These are phyloP conservation scores for Saccostrea glomerata DNA, from an alignment of 1,140 invertebrate species.

Conservation along the genomic window DNA sequence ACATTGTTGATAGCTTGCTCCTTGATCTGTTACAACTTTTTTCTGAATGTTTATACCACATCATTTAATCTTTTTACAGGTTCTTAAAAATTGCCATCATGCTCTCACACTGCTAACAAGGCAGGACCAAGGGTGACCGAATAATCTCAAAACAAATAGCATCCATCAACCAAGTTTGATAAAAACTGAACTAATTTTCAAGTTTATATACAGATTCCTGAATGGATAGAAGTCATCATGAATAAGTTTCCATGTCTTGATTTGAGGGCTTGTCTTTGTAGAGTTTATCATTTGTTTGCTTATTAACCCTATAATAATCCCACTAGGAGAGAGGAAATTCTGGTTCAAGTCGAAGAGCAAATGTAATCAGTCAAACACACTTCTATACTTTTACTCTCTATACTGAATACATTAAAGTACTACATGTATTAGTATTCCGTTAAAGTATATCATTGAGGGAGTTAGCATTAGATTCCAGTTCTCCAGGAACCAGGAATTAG, in stretches of 20 bases:
- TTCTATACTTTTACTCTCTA: not conserved
- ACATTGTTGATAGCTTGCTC: not conserved
- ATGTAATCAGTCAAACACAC: not conserved
- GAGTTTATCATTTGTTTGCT: conserved; percentile 4
- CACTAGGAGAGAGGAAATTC: not conserved
- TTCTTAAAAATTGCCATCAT: not conserved
- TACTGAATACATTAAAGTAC: not conserved
- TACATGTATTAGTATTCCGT: not conserved
- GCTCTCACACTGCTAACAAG: not conserved
- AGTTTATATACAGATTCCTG: not conserved
- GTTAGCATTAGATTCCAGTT: too few relatives aligned
- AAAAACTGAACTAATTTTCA: not conserved
- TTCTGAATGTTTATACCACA: not conserved
- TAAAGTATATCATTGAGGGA: too few relatives aligned
- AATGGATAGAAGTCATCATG: not conserved
- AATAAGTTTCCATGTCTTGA: not conserved
- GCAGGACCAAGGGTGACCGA: not conserved
- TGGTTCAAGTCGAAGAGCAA: not conserved
- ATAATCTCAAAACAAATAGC: conserved; percentile 15
- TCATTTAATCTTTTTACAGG: not conserved
- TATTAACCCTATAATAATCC: not conserved
- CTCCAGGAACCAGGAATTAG: too few relatives aligned
- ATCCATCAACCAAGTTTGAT: conserved; percentile 21
- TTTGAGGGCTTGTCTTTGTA: not conserved
- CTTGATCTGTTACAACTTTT: not conserved